Evolutionary conservation across 2,113 vertebrate genomes (phyloP), one percentile per base, ranked within the genome.

Genomic region (Hippocampus mohnikei): DNA sequence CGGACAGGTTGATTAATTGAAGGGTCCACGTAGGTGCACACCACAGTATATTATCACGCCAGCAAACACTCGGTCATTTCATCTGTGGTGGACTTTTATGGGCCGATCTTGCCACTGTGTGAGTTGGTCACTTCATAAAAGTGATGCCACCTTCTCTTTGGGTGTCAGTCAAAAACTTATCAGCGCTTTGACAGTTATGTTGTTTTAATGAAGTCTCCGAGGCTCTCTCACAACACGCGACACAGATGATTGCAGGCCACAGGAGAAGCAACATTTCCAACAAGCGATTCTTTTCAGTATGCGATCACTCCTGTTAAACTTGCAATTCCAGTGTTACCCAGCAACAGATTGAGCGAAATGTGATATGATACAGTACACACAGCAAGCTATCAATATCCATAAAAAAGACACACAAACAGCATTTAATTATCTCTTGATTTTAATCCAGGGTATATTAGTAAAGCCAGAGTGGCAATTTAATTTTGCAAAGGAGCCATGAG

Each of bases 1-100:
- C 72, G 79, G 91, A 92, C 91, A 92, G 90, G 77, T 89, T 92
- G 92, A 93, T 93, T 92, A 93, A 93, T 91, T 90, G 87, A 78
- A 87, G 85, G 88, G 86, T 89, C 89, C 81, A 73, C 85, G 76
- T 81, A 89, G 89, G 89, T 88, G 88, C 75, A 63, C 77, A 72
- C 73, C 33, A 76, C 88, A 88, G 83, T 92, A 88, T 91, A 90
- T 91, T 90, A 91, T 91, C 88, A 89, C 90, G 86, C 91, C 80
- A 3, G 76, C 83, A 74, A 86, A 88, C 83, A 83, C 84, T 82
- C 77, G 71, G 79, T 89, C 85, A 82, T 87, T 91, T 90, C 78
- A 87, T 87, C 89, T 72, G 42, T 79, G 42, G 37, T 75, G 72
- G 87, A 91, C 88, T 86, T 91, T 91, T 83, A 90, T 86, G 88